These are phyloP conservation scores for Gouania willdenowi DNA, from an alignment of 2,797 vertebrate genomes.

Conservation along the genomic window DNA sequence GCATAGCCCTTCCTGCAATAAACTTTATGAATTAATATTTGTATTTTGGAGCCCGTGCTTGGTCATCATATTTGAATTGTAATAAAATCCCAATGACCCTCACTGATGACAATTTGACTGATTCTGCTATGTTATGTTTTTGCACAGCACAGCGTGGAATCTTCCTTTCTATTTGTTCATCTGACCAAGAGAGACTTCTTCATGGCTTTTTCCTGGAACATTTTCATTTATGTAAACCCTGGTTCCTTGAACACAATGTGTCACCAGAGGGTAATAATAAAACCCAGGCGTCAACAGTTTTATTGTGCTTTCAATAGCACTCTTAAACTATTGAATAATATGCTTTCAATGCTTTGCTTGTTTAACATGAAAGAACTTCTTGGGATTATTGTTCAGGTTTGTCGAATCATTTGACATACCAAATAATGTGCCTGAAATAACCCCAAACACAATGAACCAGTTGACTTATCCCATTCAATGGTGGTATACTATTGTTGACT, in stretches of 20 bases:
- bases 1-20: too few species aligned
- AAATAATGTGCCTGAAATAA: constrained; percentile 36
- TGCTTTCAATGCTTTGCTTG: constrained; percentile 33
- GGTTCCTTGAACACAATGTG: constrained; percentile 37
- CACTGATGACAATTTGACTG: constrained; percentile 1
- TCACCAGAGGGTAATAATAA: constrained; percentile 40
- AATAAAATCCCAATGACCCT: constrained; percentile 17
- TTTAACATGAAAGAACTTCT: constrained; percentile 37
- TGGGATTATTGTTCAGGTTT: constrained; percentile 50
- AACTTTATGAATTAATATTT: too few species aligned
- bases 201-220: constrained; percentile 48
- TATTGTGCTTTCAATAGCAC: constrained; percentile 31
- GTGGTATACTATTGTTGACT: constrained; percentile 45
- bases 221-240: constrained; percentile 23
- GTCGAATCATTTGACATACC: constrained; percentile 38
- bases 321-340: constrained; percentile 20
- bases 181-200: constrained; percentile 32
- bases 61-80: constrained; percentile 1
- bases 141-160: constrained; percentile 1
- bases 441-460: constrained; percentile 43
- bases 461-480: constrained; percentile 42
- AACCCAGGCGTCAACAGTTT: constrained; percentile 32
- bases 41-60: not conserved
- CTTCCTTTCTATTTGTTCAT: constrained; percentile 6
- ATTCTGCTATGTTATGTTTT: constrained; percentile 1